A percentile compares a stretch with the other conserved stretches of the same genome.
phyloP scores from a whole-genome alignment of 64 coral and sea anemone species.

The Cladopsammia gracilis region DNA sequence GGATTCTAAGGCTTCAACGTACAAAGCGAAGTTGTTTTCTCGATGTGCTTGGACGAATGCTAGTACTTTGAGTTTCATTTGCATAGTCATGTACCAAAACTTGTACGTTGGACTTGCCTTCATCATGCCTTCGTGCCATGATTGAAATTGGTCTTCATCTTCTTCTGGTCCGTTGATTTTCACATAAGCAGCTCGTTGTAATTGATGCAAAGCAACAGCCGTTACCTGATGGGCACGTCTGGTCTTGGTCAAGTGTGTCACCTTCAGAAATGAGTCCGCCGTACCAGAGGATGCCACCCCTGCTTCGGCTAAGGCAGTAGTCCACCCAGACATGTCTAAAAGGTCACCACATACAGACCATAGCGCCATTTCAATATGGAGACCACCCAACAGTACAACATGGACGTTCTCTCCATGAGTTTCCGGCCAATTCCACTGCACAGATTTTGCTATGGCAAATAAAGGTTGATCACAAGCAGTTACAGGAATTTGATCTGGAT shows the following conservation, averaged over 20 bases:
- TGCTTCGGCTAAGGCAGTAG: not conserved
- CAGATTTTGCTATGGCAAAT: constrained; percentile 15
- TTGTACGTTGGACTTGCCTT: constrained; percentile 7
- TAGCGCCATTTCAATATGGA: constrained; percentile 42
- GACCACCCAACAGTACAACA: not conserved
- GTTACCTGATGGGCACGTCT: constrained; percentile 11
- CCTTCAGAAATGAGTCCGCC: constrained; percentile 20
- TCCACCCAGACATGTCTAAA: constrained; percentile 4
- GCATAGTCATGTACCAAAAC: constrained; percentile 59
- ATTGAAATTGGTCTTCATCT: not conserved
- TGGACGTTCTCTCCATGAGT: not conserved
- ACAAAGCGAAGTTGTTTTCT: constrained; percentile 49
- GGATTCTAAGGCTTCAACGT: constrained; percentile 32
- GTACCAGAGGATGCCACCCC: constrained; percentile 8
- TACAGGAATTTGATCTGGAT: constrained; percentile 30
- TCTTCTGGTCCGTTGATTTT: not conserved
- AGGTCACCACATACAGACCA: constrained; percentile 23
- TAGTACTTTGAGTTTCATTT: constrained; percentile 1
- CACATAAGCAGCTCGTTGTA: not conserved
- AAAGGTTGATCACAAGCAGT: constrained; percentile 21
- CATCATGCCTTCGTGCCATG: not conserved
- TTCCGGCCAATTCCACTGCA: constrained; percentile 27
- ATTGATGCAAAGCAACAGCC: not conserved
- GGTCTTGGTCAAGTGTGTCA: not conserved
- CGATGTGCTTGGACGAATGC: constrained; percentile 41